phyloP scores from a whole-genome alignment of 2,888 invertebrate genomes.

The Machimus atricapillus region DNA sequence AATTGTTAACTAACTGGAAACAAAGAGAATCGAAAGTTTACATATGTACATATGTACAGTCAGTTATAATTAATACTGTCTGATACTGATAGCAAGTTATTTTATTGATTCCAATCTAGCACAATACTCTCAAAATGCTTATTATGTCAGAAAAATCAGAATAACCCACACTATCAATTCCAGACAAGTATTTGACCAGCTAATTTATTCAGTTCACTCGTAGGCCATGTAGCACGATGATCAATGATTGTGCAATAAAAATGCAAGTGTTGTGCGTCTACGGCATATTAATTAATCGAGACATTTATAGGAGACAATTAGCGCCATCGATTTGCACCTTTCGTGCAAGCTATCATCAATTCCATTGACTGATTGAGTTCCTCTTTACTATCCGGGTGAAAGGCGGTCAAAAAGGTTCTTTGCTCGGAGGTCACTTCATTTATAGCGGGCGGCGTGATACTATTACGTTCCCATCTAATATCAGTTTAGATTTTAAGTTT shows the following conservation, averaged over 20 bases:
- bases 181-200: not conserved
- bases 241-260: not conserved
- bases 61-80: too few species aligned
- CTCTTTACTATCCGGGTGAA: not conserved
- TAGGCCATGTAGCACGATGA: not conserved
- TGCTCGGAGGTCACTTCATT: not conserved
- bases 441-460: not conserved
- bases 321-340: not conserved
- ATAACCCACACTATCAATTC: not conserved
- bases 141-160: not conserved
- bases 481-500: not conserved
- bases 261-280: not conserved
- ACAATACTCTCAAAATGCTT: not conserved
- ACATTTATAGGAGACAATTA: not conserved
- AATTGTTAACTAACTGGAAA: too few species aligned
- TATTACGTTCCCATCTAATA: not conserved
- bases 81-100: too few species aligned
- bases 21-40: too few species aligned
- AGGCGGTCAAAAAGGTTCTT: not conserved
- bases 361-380: not conserved
- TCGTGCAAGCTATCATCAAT: not conserved
- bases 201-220: not conserved
- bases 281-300: not conserved
- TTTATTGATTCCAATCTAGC: too few species aligned
- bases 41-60: too few species aligned